Conservation (phyloP, 2,888 invertebrate genomes). For the Rhogogaster chlorosoma region DNA sequence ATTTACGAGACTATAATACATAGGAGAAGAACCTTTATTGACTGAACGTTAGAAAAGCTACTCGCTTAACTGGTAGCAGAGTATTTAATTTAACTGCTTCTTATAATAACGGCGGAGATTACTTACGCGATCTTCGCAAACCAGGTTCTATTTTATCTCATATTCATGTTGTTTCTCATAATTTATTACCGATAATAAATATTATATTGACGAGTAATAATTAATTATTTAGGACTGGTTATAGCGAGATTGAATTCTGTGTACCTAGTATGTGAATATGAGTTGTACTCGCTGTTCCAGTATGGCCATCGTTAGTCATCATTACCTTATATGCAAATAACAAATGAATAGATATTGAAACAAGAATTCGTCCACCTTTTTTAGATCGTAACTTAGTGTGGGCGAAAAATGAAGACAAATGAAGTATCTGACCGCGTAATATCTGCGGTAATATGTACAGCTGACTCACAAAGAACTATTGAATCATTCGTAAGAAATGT, state of each 20-base stretch:
- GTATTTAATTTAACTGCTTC: background rate
- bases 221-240: background rate
- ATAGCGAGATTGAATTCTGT: background rate
- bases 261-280: background rate
- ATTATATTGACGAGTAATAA: background rate
- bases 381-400: background rate
- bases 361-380: background rate
- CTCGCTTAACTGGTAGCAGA: background rate
- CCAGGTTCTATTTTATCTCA: background rate
- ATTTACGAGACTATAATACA: background rate
- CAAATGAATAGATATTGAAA: background rate
- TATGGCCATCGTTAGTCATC: background rate
- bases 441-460: background rate
- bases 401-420: background rate
- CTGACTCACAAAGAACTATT: background rate
- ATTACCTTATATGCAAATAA: background rate
- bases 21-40: background rate
- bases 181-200: background rate
- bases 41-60: background rate
- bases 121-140: background rate
- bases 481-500: constrained; percentile 6
- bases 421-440: background rate
- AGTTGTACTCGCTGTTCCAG: background rate
- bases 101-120: background rate
- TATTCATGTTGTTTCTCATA: background rate